Base-by-base conservation (phyloP, 2,797 vertebrate genomes). In the Anguilla megastoma region DNA sequence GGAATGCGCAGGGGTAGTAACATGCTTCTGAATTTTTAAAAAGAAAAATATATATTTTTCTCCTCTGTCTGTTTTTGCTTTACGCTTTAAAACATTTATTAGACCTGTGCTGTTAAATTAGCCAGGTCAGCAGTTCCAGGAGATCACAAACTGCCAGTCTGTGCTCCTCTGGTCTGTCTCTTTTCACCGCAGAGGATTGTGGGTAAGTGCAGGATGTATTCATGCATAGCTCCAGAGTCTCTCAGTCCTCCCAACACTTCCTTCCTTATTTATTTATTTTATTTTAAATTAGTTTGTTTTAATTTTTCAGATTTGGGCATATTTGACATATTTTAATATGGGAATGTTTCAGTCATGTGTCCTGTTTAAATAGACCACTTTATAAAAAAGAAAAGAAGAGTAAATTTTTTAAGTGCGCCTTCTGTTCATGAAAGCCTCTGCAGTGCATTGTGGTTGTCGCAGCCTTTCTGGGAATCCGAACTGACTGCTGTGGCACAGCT, bases 81-180 rank as follows among this genome's bases (percentile, higher is more conserved):
- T 56, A 56, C 74, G 27, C 18, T 87, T 87, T 89, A 54, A 89
- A 88, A 88, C 30, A 89, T 90, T 89, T 71, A 89, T 88, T 86
- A 56, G 63, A 86, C 52, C 80, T 45, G 21, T 80, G 87, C 33
- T 76, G 33, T 36, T 36, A 76, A 5, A 36, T 16, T 16, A 36
- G 27, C 71, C 9, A 16, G 71, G 71, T 36, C 71, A 36, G 33
- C 18, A 14, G 30, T 76, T 30, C 71, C 71, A 16, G 71, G 12
- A 33, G 71, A 3, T 36, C 30, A 36, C 76, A 58, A 86, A 66
- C 54, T 85, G 84, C 63, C 33, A 36, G 33, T 30, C 52, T n/a
- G 24, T 58, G 83, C 33, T 84, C 18, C 60, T 74, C 50, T 84
- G 58, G 30, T 18, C 66, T 27, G 54, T 88, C 41, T 66, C 24